Base-by-base conservation (phyloP, 1,140 invertebrate genomes). In the Drepana arcuata region DNA sequence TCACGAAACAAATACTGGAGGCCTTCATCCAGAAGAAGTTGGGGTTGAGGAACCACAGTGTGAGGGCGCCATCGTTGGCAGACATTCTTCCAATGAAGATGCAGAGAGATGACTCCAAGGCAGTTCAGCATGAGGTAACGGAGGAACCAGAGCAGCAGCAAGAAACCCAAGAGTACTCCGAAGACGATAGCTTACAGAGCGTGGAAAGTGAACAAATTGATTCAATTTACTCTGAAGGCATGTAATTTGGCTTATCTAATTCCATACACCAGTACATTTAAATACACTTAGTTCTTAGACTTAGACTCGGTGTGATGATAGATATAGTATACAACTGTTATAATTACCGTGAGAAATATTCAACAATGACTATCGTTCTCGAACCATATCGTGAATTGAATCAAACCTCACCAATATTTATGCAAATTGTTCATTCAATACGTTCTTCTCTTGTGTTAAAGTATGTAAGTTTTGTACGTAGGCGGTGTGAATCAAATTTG, bases 1-100 rank as follows among this genome's bases (percentile, higher is more conserved):
- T 90, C 64, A 91, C 89, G 11, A 85, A 89, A 64, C 88, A 90
- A 77, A 90, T 91, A 44, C 83, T 91, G 34, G 87, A 89, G 60
- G 88, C 88, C 42, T 91, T 86, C 60, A 82, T 91, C 33, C 88
- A 90, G 66, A 85, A 87, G 51, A 86, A 87, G 13, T 56, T 90
- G 14, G 83, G 85, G 9, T 56, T 73, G 14, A 65, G 70, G 9
- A 83, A 71, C 48, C 79, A 79, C 3, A 68, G 62, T 14, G 66
- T 79, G 3, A 84, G 78, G 41, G 75, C 86, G 5, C 88, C 88
- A 2, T 87, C 86, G 2, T 80, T 89, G 12, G 83, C 83, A 14
- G 88, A 89, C 37, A 89, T 90, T 34, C 60, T 89, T 12, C 87
- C 88, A 6, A 78, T 53, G 16, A 66, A 67, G 25, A 72, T 57